Conservation (phyloP, 2,113 vertebrate genomes). For the Phasianus colchicus region DNA sequence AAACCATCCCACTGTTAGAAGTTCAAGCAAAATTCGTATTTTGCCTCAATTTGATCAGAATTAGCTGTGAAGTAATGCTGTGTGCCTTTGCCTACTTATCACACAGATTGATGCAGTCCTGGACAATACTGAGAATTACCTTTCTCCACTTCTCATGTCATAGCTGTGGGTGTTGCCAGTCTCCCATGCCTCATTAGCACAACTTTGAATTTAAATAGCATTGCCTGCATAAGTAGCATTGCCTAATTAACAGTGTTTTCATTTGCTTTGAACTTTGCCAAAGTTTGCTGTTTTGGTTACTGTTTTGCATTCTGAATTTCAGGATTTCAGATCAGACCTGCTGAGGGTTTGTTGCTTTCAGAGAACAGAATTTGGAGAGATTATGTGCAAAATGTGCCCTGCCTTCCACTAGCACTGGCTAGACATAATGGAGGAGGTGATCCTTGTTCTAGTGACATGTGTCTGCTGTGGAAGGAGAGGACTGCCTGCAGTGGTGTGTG, state of each 20-base stretch:
- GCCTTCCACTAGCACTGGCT: background rate
- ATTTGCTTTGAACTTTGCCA: background rate
- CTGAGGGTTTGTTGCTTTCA: background rate
- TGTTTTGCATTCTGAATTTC: background rate
- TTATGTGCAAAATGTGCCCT: background rate
- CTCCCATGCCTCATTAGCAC: accelerated
- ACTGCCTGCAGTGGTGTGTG: background rate
- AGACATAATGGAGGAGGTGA: background rate
- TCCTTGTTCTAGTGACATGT: background rate
- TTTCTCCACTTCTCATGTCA: background rate
- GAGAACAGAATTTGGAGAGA: background rate
- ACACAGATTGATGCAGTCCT: background rate
- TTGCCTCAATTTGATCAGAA: background rate
- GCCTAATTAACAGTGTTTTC: accelerated
- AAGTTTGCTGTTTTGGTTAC: background rate
- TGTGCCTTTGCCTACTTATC: background rate
- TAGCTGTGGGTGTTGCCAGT: background rate
- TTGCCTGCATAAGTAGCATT: background rate
- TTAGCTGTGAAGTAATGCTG: background rate
- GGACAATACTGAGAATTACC: background rate
- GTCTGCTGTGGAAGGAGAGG: background rate
- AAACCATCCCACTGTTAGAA: background rate
- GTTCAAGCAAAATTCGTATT: background rate
- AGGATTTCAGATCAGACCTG: background rate
- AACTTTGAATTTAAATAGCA: background rate